Evolutionary conservation across 2,888 invertebrate genomes (phyloP), one percentile per base, ranked within the genome.

Genomic region (Chironomus riparius): DNA sequence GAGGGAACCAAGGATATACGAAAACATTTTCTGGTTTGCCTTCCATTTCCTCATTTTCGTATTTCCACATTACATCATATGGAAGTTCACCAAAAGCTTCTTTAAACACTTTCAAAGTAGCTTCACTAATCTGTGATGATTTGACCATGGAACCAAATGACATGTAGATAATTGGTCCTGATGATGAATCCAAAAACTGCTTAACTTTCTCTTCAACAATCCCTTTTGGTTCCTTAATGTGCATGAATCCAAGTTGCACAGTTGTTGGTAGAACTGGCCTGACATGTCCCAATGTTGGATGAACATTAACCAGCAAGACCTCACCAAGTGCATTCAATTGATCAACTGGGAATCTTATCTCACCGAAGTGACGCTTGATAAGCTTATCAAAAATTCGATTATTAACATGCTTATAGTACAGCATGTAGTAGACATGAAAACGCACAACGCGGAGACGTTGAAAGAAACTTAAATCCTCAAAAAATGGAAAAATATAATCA

Each of bases 401-500:
- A 22, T 28, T 24, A 7, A 48, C 7, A 24, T 5, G 10, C 38
- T 76, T 68, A n/a, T 68, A 70, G 28, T 77, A 76, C 12, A 77
- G 48, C 10, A 24, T 10, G 24, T 65, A 65, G 3, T 13, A 24
- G 4, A 12, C 13, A 65, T 65, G 21, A 47, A 73, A 73, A n/a
- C 70, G 76, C 7, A 76, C n/a, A 6, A 75, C n/a, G 12, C 76
- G 10, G 6, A 81, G 62, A 68, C 82, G 78, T 78, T 83, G 81
- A 38, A 83, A 84, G 50, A 83, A 80, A 6, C 81, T 85, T 77
- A 85, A 78, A 71, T 84, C 82, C 50, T 82, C 80, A 72, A 81
- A 81, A 76, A 82, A 82, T 3, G 85, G 79, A n/a, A 84, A 80
- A 77, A 86, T 83, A 1, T 84, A 82, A 78, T 86, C 86, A 61